Evolutionary conservation across 2,113 vertebrate genomes (phyloP).

Genomic region (Motacilla tschutschensis): DNA sequence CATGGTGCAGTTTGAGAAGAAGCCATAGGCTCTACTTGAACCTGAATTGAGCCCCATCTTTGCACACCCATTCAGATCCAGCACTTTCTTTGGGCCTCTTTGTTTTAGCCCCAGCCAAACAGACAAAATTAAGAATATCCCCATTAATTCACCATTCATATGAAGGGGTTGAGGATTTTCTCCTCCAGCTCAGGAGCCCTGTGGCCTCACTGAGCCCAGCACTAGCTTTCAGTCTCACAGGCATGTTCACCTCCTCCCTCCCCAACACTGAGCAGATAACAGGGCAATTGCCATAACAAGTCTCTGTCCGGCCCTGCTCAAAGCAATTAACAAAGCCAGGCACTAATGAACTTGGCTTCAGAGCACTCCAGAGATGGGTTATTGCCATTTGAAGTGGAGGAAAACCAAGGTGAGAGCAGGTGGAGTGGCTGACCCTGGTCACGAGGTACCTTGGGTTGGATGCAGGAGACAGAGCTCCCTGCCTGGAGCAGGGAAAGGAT

Average conservation of each 20-base stretch:
- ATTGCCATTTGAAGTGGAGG: neutral
- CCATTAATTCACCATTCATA: rapidly evolving
- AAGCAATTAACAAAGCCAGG: neutral
- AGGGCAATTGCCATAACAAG: neutral
- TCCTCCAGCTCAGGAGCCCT: neutral
- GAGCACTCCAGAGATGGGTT: rapidly evolving
- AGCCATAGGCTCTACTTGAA: neutral
- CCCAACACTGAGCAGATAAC: neutral
- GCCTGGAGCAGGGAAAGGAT: neutral
- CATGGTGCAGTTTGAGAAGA: neutral
- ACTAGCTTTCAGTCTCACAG: neutral
- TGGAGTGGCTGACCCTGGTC: neutral
- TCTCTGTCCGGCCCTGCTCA: neutral
- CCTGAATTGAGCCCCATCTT: neutral
- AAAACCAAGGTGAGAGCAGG: neutral
- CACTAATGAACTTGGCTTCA: neutral
- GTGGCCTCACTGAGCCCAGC: neutral
- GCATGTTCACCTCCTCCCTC: neutral
- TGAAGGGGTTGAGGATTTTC: neutral
- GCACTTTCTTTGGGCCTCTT: neutral
- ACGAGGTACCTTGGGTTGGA: neutral
- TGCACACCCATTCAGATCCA: neutral
- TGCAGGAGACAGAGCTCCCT: neutral
- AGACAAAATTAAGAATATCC: neutral
- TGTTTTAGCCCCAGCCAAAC: rapidly evolving